phyloP scores from a whole-genome alignment of 1,140 invertebrate species.

The Drosophila lowei region DNA sequence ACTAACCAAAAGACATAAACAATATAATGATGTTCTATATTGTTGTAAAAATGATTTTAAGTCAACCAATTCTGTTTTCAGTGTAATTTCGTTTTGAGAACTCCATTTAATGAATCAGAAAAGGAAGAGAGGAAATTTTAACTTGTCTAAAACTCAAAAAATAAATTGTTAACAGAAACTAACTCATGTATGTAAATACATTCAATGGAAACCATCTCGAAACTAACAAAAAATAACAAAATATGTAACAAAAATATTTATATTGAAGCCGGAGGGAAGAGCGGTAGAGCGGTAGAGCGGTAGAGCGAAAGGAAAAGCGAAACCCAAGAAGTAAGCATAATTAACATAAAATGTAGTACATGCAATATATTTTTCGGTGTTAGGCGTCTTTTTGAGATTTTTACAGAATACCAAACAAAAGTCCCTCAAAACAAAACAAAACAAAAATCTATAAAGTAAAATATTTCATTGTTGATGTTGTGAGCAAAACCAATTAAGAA shows the following conservation, averaged over 20 bases:
- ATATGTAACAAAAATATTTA: constrained; percentile 31
- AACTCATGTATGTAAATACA: constrained; percentile 71
- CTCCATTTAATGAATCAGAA: background rate
- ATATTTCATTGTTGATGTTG: constrained; percentile 83
- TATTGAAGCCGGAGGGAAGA: constrained; percentile 9
- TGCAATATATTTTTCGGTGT: constrained; percentile 83
- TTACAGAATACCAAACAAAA: constrained; percentile 67
- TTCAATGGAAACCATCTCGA: constrained; percentile 34
- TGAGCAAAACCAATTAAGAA: constrained; percentile 53
- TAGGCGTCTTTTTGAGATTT: constrained; percentile 83
- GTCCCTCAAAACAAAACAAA: constrained; percentile 36
- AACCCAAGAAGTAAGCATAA: constrained; percentile 48
- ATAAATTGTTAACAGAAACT: constrained; percentile 73
- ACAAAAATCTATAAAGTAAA: constrained; percentile 57
- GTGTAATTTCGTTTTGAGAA: constrained; percentile 14
- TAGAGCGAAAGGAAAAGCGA: background rate
- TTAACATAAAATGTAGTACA: constrained; percentile 70
- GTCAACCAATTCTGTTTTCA: constrained; percentile 30
- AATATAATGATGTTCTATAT: constrained; percentile 45
- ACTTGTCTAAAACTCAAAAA: constrained; percentile 38
- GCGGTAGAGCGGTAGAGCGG: too few species aligned
- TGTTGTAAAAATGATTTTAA: constrained; percentile 46
- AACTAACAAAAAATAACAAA: constrained; percentile 24
- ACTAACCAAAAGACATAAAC: constrained; percentile 25
- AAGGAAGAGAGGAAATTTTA: constrained; percentile 29